Evolutionary conservation across 2,888 invertebrate genomes (phyloP).

Genomic region (Rhimphoctona megacephalus): DNA sequence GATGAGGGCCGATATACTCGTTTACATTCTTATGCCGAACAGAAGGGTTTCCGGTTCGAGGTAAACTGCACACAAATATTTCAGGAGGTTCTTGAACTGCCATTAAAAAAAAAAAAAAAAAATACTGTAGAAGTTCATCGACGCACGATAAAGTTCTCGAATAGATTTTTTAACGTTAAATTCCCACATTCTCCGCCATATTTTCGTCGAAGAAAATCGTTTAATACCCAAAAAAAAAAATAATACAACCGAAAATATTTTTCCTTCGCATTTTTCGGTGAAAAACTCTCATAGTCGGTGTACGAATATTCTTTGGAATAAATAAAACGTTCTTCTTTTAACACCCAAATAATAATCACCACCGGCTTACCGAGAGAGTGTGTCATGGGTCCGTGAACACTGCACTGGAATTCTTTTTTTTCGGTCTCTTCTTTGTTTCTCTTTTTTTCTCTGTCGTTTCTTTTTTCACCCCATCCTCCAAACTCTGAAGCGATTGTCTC

Average conservation of each 20-base stretch:
- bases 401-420: slow-evolving; percentile 62
- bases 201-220: slow-evolving; percentile 54
- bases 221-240: slow-evolving; percentile 65
- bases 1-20: slow-evolving; percentile 20
- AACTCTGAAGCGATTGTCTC: slow-evolving; percentile 77
- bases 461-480: slow-evolving; percentile 50
- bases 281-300: slow-evolving; percentile 52
- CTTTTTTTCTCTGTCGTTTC: slow-evolving; percentile 32
- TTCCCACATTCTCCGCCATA: neutral
- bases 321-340: slow-evolving; percentile 36
- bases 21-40: slow-evolving; percentile 8
- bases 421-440: slow-evolving; percentile 31
- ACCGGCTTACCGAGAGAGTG: slow-evolving; percentile 61
- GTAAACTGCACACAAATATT: slow-evolving; percentile 77
- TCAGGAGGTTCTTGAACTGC: slow-evolving; percentile 82
- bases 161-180: slow-evolving; percentile 60
- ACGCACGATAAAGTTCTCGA: slow-evolving; percentile 60
- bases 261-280: slow-evolving; percentile 66
- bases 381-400: slow-evolving; percentile 71
- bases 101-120: slow-evolving; percentile 35
- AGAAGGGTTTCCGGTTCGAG: slow-evolving; percentile 70
- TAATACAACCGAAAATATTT: slow-evolving; percentile 53
- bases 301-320: slow-evolving; percentile 26
- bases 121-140: slow-evolving; percentile 58
- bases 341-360: slow-evolving; percentile 55